Conservation (phyloP, 2,888 invertebrate genomes). For the Apeira syringaria region DNA sequence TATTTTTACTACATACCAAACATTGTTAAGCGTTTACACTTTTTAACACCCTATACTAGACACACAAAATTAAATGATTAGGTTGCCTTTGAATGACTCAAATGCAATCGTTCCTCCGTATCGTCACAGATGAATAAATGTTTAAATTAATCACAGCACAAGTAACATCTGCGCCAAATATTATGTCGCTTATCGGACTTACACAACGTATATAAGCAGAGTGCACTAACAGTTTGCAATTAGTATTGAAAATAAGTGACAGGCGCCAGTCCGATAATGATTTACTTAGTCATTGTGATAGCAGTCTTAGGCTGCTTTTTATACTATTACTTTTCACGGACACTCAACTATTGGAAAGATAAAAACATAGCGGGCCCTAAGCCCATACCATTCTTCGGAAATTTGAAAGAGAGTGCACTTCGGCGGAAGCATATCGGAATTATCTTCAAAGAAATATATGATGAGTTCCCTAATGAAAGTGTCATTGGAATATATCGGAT, state of each 20-base stretch:
- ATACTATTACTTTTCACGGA: conserved; percentile 37
- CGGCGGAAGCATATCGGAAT: conserved; percentile 38
- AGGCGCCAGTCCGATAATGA: conserved; percentile 16
- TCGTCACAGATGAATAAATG: no score
- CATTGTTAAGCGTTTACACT: no score
- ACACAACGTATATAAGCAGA: conserved; percentile 21
- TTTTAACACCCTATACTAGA: no score
- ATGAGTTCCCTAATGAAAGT: conserved; percentile 50
- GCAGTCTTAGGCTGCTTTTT: conserved; percentile 12
- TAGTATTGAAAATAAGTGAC: not conserved
- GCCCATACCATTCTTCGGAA: conserved; percentile 41
- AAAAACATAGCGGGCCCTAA: conserved; percentile 49
- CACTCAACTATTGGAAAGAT: conserved; percentile 41
- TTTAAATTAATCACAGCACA: not conserved
- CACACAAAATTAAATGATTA: no score
- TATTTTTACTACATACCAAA: no score
- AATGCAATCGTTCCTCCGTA: no score
- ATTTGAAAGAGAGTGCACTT: conserved; percentile 38
- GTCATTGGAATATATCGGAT: conserved; percentile 53
- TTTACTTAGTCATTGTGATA: conserved; percentile 8
- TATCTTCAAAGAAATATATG: conserved; percentile 45
- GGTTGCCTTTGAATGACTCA: no score
- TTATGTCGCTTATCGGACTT: conserved; percentile 6
- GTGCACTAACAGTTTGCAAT: not conserved
- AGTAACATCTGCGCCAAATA: not conserved